A percentile compares a stretch with the other conserved stretches of the same genome.
These are phyloP conservation scores for Brachionus asplanchnoidis DNA, from an alignment of 1,140 invertebrate genomes.

Conservation along the genomic window DNA sequence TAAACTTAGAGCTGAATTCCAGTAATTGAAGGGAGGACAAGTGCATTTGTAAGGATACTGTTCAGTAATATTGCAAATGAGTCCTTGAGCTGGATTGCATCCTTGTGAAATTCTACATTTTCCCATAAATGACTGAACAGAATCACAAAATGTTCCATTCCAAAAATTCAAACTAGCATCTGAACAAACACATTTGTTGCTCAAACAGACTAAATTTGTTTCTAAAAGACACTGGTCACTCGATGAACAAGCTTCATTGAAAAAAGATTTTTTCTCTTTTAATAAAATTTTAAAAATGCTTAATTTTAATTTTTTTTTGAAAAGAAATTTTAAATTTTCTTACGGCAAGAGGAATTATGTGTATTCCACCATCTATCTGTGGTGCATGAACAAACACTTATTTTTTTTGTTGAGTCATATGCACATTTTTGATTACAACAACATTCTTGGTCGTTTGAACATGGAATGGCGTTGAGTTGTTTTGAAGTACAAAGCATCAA, in stretches of 20 bases:
- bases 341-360: neutral
- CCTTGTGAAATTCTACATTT: neutral
- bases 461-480: neutral
- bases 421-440: neutral
- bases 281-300: too few relatives aligned
- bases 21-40: slow-evolving; percentile 4
- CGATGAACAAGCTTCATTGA: neutral
- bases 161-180: neutral
- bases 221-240: neutral
- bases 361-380: neutral
- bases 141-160: slow-evolving; percentile 31
- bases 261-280: neutral
- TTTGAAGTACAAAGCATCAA: neutral
- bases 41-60: neutral
- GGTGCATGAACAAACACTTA: neutral
- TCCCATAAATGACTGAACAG: neutral
- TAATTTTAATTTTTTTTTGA: neutral
- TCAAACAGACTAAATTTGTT: slow-evolving; percentile 17
- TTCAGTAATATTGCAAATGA: slow-evolving; percentile 31
- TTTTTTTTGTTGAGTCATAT: neutral
- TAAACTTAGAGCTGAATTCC: neutral
- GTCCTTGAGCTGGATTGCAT: slow-evolving; percentile 9
- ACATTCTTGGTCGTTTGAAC: neutral
- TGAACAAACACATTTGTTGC: neutral
- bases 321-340: neutral